Conservation (phyloP, 2,888 invertebrate genomes). For the Zeuzera pyrina region DNA sequence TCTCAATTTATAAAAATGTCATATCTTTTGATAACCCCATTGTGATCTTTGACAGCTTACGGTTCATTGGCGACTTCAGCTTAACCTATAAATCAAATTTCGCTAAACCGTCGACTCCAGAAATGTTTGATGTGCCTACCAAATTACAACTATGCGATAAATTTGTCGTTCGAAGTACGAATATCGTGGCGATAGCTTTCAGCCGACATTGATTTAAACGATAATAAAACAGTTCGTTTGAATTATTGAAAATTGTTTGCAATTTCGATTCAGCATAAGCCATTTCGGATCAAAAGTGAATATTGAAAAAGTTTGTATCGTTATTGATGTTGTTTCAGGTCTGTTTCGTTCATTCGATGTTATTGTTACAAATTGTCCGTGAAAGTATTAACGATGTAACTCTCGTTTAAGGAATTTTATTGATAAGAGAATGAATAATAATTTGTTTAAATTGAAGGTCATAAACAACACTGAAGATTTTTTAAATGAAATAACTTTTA, state of each 20-base stretch:
- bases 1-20: no score
- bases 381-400: neutral
- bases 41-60: conserved; percentile 26
- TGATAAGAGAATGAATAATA: neutral
- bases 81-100: conserved; percentile 37
- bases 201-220: no score
- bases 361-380: neutral
- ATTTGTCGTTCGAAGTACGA: no score
- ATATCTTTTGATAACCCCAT: no score
- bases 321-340: neutral
- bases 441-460: no score
- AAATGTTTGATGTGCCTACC: conserved; percentile 18
- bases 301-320: neutral
- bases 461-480: no score
- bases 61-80: conserved; percentile 35
- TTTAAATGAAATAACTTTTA: no score
- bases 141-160: no score
- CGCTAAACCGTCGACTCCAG: conserved; percentile 27
- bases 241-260: neutral
- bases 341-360: neutral
- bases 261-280: neutral
- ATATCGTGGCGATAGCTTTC: no score
- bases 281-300: neutral
- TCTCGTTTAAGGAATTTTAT: neutral
- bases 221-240: no score